phyloP scores from a whole-genome alignment of 2,888 invertebrate genomes.

The Melanotus villosus region DNA sequence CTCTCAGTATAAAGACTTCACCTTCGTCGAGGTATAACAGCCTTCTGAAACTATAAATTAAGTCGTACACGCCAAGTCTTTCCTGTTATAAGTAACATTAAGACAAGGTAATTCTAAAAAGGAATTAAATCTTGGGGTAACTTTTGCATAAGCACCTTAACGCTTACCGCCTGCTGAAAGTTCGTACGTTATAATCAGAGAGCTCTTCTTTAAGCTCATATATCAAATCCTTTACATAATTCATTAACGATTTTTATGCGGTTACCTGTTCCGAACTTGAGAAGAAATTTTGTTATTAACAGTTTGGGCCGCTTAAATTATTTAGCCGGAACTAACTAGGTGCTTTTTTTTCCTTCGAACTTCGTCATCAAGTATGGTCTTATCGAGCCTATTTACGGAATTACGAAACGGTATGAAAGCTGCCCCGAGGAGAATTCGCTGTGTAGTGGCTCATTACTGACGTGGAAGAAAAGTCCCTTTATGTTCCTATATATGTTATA shows the following conservation, averaged over 20 bases:
- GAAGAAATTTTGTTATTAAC: neutral
- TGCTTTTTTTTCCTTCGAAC: neutral
- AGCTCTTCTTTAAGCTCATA: conserved; percentile 13
- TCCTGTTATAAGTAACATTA: conserved; percentile 6
- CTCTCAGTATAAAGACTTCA: neutral
- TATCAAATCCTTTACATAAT: conserved; percentile 9
- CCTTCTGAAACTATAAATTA: conserved; percentile 3
- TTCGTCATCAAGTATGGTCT: neutral
- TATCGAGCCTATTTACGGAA: neutral
- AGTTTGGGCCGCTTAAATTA: neutral
- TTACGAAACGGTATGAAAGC: neutral
- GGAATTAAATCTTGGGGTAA: conserved; percentile 20
- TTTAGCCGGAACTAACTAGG: neutral
- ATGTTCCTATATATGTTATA: too few species aligned
- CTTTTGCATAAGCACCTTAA: conserved; percentile 22
- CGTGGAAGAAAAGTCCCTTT: neutral
- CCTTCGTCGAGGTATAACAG: neutral
- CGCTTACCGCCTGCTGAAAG: neutral
- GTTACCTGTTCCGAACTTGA: neutral
- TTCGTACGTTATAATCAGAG: neutral
- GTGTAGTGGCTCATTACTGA: neutral
- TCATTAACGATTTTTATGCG: neutral
- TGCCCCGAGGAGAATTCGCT: neutral
- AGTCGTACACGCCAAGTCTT: conserved; percentile 4
- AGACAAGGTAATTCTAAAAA: conserved; percentile 20